Conservation (phyloP, 2,888 invertebrate genomes). For the Lithophane socia region DNA sequence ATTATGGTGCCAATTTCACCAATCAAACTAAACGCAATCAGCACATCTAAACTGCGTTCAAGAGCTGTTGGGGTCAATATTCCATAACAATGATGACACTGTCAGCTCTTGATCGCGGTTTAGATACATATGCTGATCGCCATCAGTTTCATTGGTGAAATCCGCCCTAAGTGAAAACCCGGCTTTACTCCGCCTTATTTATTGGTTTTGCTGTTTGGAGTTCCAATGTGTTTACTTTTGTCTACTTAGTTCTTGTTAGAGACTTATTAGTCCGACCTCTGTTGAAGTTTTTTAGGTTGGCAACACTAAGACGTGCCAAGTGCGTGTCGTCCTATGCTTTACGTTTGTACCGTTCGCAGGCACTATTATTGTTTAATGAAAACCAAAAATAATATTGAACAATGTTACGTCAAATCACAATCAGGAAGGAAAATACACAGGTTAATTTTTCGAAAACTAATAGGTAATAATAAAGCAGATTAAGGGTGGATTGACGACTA, state of each 20-base stretch:
- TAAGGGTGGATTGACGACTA: too few relatives aligned
- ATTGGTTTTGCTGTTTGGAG: constrained; percentile 56
- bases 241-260: constrained; percentile 53
- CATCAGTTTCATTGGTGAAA: background rate
- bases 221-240: constrained; percentile 59
- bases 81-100: background rate
- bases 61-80: background rate
- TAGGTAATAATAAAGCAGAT: too few relatives aligned
- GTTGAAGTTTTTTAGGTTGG: constrained; percentile 35
- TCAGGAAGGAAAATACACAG: background rate
- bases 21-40: background rate
- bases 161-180: constrained; percentile 23
- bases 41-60: too few relatives aligned
- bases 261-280: constrained; percentile 49
- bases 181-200: constrained; percentile 46
- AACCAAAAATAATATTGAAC: background rate
- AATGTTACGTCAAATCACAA: background rate
- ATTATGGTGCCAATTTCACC: background rate
- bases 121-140: background rate
- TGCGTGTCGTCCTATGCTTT: constrained; percentile 3
- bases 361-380: constrained; percentile 5
- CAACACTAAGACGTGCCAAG: constrained; percentile 12
- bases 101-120: background rate
- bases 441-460: too few relatives aligned
- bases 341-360: background rate